Percentiles rank a stretch among this genome's conserved stretches.
Conservation (phyloP, 1,140 invertebrate species). For the Armadillidium nasatum region DNA sequence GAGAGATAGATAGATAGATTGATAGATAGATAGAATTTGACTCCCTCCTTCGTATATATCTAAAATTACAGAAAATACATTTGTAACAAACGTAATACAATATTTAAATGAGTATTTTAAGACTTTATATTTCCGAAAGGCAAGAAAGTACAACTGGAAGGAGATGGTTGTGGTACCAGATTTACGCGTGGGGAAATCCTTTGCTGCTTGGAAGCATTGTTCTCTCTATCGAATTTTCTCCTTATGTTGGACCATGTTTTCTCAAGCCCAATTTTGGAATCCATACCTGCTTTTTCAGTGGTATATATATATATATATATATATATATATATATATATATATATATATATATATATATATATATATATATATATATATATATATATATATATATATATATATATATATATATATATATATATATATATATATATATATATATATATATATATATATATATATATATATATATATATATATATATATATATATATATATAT, state of each 20-base stretch:
- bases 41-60: too few species aligned
- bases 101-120: too few species aligned
- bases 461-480: too few species aligned
- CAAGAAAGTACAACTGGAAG: slow-evolving; percentile 40
- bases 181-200: slow-evolving; percentile 43
- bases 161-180: slow-evolving; percentile 42
- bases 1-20: too few species aligned
- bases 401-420: slow-evolving; percentile 18
- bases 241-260: slow-evolving; percentile 40
- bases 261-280: slow-evolving; percentile 44
- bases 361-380: slow-evolving; percentile 12
- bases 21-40: too few species aligned
- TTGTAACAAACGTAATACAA: too few species aligned
- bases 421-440: too few species aligned
- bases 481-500: too few species aligned
- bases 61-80: too few species aligned
- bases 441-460: too few species aligned
- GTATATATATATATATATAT: slow-evolving; percentile 7
- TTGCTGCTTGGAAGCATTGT: slow-evolving; percentile 36
- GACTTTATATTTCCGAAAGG: background rate
- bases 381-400: background rate
- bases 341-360: too few species aligned
- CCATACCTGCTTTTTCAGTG: slow-evolving; percentile 44
- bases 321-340: too few species aligned
- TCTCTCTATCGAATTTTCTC: slow-evolving; percentile 42